phyloP scores from a whole-genome alignment of 2,797 vertebrate genomes.

The Eidolon dupreanum region DNA sequence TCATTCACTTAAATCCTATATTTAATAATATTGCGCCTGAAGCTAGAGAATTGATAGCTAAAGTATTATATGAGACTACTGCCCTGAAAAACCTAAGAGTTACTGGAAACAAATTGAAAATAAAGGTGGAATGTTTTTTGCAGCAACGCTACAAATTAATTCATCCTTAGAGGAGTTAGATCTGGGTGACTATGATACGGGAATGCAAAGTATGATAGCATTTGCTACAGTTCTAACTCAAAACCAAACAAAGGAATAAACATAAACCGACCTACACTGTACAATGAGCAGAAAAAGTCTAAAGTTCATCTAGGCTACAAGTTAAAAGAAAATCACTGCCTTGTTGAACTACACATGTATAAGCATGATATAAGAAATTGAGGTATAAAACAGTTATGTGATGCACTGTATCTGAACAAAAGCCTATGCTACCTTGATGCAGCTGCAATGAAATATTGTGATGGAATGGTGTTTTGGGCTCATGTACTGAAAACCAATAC shows the following conservation, averaged over 20 bases:
- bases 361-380: constrained; percentile 89
- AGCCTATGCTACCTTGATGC: constrained; percentile 90
- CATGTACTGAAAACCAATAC: too few species aligned
- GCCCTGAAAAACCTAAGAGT: constrained; percentile 87
- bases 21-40: constrained; percentile 88
- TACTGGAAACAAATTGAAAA: constrained; percentile 92
- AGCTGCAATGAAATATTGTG: constrained; percentile 77
- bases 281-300: constrained; percentile 90
- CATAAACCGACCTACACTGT: constrained; percentile 89
- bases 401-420: constrained; percentile 86
- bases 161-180: constrained; percentile 88
- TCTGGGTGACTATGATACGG: constrained; percentile 90
- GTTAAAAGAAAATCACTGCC: constrained; percentile 87
- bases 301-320: constrained; percentile 87
- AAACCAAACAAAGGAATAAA: constrained; percentile 87
- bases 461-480: too few species aligned
- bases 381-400: constrained; percentile 87
- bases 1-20: constrained; percentile 90
- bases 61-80: constrained; percentile 86
- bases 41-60: constrained; percentile 88
- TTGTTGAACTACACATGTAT: constrained; percentile 91
- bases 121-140: constrained; percentile 88
- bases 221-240: constrained; percentile 86
- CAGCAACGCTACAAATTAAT: constrained; percentile 90
- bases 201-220: constrained; percentile 86